These are phyloP conservation scores for Brachyhypopomus occidentalis DNA, from an alignment of 2,113 vertebrate genomes.

Conservation along the genomic window DNA sequence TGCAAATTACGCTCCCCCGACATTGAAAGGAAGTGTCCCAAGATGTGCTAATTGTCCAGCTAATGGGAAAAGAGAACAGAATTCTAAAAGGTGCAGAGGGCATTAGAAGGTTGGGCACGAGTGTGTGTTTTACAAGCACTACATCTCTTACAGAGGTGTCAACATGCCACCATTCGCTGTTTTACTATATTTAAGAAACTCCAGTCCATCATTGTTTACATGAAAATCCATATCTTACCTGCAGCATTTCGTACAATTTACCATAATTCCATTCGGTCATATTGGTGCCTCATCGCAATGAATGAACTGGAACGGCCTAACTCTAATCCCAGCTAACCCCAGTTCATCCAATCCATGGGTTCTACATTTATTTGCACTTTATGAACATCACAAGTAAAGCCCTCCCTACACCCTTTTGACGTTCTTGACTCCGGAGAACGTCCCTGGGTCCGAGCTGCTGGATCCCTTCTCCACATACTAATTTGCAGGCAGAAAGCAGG, in stretches of 20 bases:
- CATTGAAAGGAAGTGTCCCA: background rate
- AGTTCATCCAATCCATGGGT: background rate
- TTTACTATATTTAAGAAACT: background rate
- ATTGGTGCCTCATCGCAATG: background rate
- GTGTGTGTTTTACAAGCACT: background rate
- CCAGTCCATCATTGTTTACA: background rate
- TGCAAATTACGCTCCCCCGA: slow-evolving; percentile 41
- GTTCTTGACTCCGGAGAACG: background rate
- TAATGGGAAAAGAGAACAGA: slow-evolving; percentile 26
- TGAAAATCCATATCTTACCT: background rate
- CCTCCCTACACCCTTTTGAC: too few species aligned
- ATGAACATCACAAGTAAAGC: background rate
- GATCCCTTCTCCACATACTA: slow-evolving; percentile 6
- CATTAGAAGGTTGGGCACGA: background rate
- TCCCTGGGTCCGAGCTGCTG: background rate
- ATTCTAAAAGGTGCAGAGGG: slow-evolving; percentile 14
- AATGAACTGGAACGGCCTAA: background rate
- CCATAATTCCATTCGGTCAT: background rate
- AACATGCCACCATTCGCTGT: too few species aligned
- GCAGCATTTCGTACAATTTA: background rate
- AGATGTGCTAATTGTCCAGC: slow-evolving; percentile 34
- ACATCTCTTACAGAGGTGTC: background rate
- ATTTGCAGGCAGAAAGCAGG: slow-evolving; percentile 7
- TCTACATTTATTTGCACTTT: background rate
- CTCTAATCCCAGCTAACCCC: background rate